Percentiles rank a stretch among this genome's conserved stretches.
These are phyloP conservation scores for Apodemus speciosus DNA, from an alignment of 2,113 vertebrate species.

Conservation along the genomic window DNA sequence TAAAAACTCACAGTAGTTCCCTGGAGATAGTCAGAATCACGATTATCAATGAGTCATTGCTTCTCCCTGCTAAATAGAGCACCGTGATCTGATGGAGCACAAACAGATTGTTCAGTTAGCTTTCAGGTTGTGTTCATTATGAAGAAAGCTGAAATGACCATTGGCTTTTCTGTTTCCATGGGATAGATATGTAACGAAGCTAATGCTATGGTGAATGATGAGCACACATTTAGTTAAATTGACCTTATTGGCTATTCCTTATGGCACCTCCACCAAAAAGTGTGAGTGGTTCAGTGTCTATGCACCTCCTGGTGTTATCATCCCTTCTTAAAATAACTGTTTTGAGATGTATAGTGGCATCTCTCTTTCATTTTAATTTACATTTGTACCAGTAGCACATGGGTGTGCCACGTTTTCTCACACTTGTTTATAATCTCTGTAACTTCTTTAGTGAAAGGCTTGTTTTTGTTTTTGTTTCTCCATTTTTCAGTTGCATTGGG, in stretches of 20 bases:
- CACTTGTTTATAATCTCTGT: neutral
- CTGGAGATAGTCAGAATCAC: neutral
- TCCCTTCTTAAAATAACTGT: neutral
- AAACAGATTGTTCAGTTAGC: neutral
- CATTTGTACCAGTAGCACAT: neutral
- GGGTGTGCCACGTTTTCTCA: neutral
- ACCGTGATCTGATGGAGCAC: neutral
- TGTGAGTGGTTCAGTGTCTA: neutral
- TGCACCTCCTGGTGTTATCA: neutral
- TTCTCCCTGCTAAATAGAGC: neutral
- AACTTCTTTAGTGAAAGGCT: neutral
- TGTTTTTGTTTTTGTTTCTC: neutral
- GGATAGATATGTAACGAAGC: neutral
- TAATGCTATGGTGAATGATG: neutral
- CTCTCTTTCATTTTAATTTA: neutral
- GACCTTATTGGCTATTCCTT: neutral
- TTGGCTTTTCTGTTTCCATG: neutral
- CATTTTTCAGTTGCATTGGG: neutral
- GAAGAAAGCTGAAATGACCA: neutral
- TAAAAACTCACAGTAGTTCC: neutral
- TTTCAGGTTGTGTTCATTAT: neutral
- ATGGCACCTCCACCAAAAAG: neutral
- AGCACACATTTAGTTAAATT: neutral
- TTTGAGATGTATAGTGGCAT: neutral
- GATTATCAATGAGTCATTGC: neutral